Conservation (phyloP, 1,140 invertebrate species). For the Apis mellifera region Amel_HAv3.1 CM009943.2:5267001-5267500, state of each 20-base stretch:
- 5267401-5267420: constrained; percentile 19
- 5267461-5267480: constrained; percentile 8
- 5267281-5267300: constrained; percentile 56
- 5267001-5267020: constrained; percentile 29
- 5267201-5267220: constrained; percentile 39
- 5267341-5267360: constrained; percentile 48
- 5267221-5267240: constrained; percentile 21
- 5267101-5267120: constrained; percentile 8
- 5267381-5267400: constrained; percentile 26
- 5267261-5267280: constrained; percentile 49
- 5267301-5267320: constrained; percentile 42
- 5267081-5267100: constrained; percentile 25
- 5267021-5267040: constrained; percentile 42
- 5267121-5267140: constrained; percentile 41
- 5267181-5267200: constrained; percentile 49
- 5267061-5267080: constrained; percentile 53
- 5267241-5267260: constrained; percentile 46
- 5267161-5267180: constrained; percentile 7
- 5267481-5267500: constrained; percentile 36
- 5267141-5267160: constrained; percentile 37
- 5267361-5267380: constrained; percentile 19
- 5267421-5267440: constrained; percentile 9
- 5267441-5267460: not conserved
- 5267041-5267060: constrained; percentile 45
- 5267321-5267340: constrained; percentile 53